These are phyloP conservation scores for Steatornis caripensis DNA, from an alignment of 2,113 vertebrate genomes.

Conservation along the genomic window DNA sequence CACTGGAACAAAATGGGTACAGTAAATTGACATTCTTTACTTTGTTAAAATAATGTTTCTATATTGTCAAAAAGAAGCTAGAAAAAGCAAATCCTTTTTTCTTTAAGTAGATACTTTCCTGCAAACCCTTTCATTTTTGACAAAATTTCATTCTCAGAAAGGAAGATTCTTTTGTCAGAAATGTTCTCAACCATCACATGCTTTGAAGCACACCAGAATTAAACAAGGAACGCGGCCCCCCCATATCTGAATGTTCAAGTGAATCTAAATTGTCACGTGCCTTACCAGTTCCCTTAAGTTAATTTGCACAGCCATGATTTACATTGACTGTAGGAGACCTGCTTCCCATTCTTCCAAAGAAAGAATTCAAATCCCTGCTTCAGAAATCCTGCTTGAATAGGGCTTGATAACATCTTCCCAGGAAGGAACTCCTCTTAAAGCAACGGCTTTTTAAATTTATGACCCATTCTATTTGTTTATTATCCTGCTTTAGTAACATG, in stretches of 20 bases:
- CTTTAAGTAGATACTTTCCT: background rate
- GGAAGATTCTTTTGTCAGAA: conserved; percentile 30
- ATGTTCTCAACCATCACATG: background rate
- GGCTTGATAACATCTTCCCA: conserved; percentile 4
- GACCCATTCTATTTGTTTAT: background rate
- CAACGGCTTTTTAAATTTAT: background rate
- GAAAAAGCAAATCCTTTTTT: background rate
- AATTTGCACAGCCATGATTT: background rate
- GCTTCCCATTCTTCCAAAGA: background rate
- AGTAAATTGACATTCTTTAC: conserved; percentile 23
- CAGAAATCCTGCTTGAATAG: background rate
- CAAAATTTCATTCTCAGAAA: background rate
- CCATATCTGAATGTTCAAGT: background rate
- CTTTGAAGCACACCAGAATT: background rate
- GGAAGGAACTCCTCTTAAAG: conserved; percentile 31
- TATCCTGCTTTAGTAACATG: background rate
- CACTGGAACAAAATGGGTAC: background rate
- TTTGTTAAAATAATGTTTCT: conserved; percentile 9
- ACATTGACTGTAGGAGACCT: background rate
- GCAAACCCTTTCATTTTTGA: conserved; percentile 45
- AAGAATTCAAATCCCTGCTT: background rate
- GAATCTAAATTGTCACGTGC: background rate
- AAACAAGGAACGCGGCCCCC: background rate
- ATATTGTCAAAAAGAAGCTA: conserved; percentile 1
- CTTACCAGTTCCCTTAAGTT: background rate